A percentile compares a stretch with the other conserved stretches of the same genome.
phyloP scores from a whole-genome alignment of 2,888 invertebrate species.

The Gymnosoma rotundatum region DNA sequence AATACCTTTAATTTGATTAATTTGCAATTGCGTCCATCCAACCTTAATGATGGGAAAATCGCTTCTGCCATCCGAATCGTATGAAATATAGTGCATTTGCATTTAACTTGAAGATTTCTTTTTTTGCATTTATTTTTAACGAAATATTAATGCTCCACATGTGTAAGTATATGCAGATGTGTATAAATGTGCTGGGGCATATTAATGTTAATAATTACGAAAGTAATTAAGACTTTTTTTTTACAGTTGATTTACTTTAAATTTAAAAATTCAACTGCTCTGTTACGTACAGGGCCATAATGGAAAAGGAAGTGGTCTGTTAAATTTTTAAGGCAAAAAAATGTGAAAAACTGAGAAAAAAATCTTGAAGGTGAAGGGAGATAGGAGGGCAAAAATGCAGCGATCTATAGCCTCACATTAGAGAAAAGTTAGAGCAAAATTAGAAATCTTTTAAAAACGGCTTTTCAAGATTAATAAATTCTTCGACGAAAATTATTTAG shows the following conservation, averaged over 20 bases:
- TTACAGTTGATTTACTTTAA: conserved; percentile 58
- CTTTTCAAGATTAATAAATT: too few relatives aligned
- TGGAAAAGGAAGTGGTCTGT: conserved; percentile 27
- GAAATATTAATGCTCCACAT: conserved; percentile 30
- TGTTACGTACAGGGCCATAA: neutral
- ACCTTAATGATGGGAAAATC: conserved; percentile 79
- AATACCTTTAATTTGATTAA: conserved; percentile 79
- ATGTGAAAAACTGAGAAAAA: too few relatives aligned
- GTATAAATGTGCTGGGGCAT: conserved; percentile 36
- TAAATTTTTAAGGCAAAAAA: neutral
- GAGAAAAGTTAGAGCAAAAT: too few relatives aligned
- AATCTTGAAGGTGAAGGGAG: too few relatives aligned
- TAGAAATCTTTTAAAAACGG: too few relatives aligned
- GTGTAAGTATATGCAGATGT: neutral
- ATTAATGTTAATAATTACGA: conserved; percentile 69
- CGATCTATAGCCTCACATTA: too few relatives aligned
- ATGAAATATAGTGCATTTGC: conserved; percentile 51
- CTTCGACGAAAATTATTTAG: too few relatives aligned
- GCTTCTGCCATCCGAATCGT: conserved; percentile 60
- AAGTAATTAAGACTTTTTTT: conserved; percentile 70
- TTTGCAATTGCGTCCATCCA: conserved; percentile 72
- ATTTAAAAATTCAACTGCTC: conserved; percentile 5
- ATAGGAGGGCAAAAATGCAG: too few relatives aligned
- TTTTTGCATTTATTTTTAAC: neutral
- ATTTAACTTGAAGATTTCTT: conserved; percentile 43